phyloP scores from a whole-genome alignment of 1,140 invertebrate genomes.

The Thrips palmi region DNA sequence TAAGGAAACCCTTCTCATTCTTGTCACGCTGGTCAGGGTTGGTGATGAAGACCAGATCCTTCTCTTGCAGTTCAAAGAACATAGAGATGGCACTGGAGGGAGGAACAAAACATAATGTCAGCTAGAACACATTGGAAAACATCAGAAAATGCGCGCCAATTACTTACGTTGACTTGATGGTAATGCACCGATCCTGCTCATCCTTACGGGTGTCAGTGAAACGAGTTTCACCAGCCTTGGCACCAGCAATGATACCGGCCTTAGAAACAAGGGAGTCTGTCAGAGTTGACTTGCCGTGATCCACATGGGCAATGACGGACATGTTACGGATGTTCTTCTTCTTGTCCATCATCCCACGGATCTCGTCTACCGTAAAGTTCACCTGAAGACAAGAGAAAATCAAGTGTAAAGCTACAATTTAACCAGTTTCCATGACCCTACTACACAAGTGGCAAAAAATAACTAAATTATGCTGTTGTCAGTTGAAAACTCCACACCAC shows the following conservation, averaged over 20 bases:
- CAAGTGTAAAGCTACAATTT: slow-evolving; percentile 2
- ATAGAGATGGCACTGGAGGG: slow-evolving; percentile 83
- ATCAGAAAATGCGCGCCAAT: neutral
- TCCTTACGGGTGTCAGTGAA: slow-evolving; percentile 99
- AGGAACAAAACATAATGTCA: slow-evolving; percentile 4
- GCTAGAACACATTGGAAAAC: neutral
- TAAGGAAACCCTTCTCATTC: slow-evolving; percentile 87
- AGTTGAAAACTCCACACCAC: slow-evolving; percentile 3
- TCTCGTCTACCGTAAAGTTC: slow-evolving; percentile 99
- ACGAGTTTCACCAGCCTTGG: slow-evolving; percentile 95
- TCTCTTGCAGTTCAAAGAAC: slow-evolving; percentile 89
- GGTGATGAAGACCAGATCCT: slow-evolving; percentile 81
- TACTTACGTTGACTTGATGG: slow-evolving; percentile 98
- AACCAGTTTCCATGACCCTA: slow-evolving; percentile 6
- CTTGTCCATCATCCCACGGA: slow-evolving; percentile 98
- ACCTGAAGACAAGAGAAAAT: slow-evolving; percentile 48
- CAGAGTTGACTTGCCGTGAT: slow-evolving; percentile 98
- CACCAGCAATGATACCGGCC: slow-evolving; percentile 97
- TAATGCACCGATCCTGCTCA: slow-evolving; percentile 98
- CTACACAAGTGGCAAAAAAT: too few relatives aligned
- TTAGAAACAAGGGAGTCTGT: slow-evolving; percentile 99
- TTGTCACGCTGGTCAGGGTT: slow-evolving; percentile 76
- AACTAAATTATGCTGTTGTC: neutral
- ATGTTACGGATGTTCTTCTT: slow-evolving; percentile 99
- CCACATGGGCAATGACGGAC: slow-evolving; percentile 99